Conservation (phyloP, 2,888 invertebrate genomes). For the Tetanocera ferruginea region DNA sequence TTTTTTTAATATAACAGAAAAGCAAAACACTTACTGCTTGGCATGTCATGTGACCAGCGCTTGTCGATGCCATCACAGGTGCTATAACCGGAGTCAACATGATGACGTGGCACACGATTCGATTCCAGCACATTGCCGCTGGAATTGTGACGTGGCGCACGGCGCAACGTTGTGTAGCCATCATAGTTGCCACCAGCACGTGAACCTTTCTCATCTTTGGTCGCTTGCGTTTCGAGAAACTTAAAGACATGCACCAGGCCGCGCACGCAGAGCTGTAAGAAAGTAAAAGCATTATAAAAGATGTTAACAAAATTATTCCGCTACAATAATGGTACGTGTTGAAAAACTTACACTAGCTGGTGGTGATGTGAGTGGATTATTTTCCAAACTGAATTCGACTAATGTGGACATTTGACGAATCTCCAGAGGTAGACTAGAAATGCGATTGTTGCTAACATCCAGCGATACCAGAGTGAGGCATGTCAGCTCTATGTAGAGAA, state of each 20-base stretch:
- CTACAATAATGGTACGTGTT: background rate
- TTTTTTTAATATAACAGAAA: background rate
- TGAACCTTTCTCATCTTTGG: slow-evolving; percentile 73
- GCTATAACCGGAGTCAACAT: slow-evolving; percentile 91
- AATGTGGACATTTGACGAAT: slow-evolving; percentile 88
- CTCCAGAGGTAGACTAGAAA: slow-evolving; percentile 89
- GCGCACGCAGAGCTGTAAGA: slow-evolving; percentile 77
- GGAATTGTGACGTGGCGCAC: slow-evolving; percentile 64
- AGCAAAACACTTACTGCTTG: slow-evolving; percentile 57
- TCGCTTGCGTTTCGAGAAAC: slow-evolving; percentile 90
- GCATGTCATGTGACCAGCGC: slow-evolving; percentile 84
- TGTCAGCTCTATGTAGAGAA: slow-evolving; percentile 79
- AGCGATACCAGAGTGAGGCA: slow-evolving; percentile 86
- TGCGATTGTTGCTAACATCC: slow-evolving; percentile 92
- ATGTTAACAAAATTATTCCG: background rate
- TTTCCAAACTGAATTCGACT: slow-evolving; percentile 84
- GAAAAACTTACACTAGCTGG: slow-evolving; percentile 87
- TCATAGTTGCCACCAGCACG: slow-evolving; percentile 68
- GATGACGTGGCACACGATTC: slow-evolving; percentile 72
- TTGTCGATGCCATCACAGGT: slow-evolving; percentile 87
- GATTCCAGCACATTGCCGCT: slow-evolving; percentile 64
- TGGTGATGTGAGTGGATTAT: slow-evolving; percentile 92
- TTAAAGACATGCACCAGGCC: slow-evolving; percentile 96
- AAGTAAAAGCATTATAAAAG: slow-evolving; percentile 6
- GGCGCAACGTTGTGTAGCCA: slow-evolving; percentile 67